These are phyloP conservation scores for Spea hammondii DNA, from an alignment of 2,797 vertebrate species.

Conservation along the genomic window DNA sequence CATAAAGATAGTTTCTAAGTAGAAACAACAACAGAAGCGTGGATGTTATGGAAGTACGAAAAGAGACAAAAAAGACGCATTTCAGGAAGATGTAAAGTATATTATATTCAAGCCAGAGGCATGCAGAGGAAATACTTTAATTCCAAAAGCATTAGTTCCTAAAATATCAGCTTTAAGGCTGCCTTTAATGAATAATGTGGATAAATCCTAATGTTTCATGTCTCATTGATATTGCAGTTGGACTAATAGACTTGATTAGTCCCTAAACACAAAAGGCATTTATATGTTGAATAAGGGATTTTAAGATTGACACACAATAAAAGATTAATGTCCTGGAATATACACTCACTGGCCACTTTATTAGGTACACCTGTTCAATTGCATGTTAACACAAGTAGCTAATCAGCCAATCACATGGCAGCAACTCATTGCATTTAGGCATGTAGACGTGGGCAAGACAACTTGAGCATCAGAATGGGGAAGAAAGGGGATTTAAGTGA, in stretches of 20 bases:
- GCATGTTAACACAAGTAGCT: too few relatives aligned
- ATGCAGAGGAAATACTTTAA: background rate
- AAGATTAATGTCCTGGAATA: too few relatives aligned
- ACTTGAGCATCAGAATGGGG: too few relatives aligned
- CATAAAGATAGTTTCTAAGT: background rate
- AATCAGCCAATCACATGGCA: too few relatives aligned
- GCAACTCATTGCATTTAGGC: too few relatives aligned
- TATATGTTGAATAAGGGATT: background rate
- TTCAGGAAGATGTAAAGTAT: background rate
- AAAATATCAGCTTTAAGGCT: background rate
- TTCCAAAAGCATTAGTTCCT: background rate
- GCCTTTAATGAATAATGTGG: constrained; percentile 1
- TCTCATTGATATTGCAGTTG: constrained; percentile 2
- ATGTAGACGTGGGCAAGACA: too few relatives aligned
- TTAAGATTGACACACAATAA: background rate
- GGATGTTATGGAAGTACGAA: background rate
- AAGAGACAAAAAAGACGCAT: background rate
- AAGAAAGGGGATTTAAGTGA: too few relatives aligned
- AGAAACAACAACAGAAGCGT: background rate
- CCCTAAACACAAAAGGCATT: constrained; percentile 8
- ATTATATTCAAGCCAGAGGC: constrained; percentile 3
- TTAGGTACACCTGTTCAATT: too few relatives aligned
- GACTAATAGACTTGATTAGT: constrained; percentile 5
- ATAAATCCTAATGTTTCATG: background rate
- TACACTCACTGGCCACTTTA: too few relatives aligned